Conservation (phyloP, 2,888 invertebrate genomes). For the Trichopoda pennipes region DNA sequence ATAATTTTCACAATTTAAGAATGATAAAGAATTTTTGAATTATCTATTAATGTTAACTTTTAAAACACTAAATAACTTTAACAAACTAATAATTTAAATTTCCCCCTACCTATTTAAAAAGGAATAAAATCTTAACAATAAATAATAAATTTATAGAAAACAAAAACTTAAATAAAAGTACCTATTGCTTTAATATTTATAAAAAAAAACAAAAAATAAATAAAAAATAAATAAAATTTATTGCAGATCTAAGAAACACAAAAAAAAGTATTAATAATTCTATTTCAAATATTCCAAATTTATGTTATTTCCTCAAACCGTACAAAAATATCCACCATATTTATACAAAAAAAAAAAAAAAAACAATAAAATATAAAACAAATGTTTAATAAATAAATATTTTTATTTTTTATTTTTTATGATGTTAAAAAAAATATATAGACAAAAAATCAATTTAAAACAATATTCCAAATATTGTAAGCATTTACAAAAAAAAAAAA, state of each 20-base stretch:
- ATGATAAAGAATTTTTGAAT: too few relatives aligned
- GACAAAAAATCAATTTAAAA: conserved; percentile 39
- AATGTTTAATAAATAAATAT: conserved; percentile 42
- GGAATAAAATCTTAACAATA: background rate
- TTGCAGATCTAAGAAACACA: background rate
- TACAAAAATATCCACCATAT: conserved; percentile 67
- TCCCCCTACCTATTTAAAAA: background rate
- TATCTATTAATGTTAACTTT: too few relatives aligned
- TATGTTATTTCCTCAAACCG: conserved; percentile 57
- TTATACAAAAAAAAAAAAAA: conserved; percentile 53
- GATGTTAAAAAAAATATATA: conserved; percentile 40
- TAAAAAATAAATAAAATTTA: background rate
- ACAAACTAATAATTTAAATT: too few relatives aligned
- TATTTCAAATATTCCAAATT: conserved; percentile 25
- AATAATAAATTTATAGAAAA: background rate
- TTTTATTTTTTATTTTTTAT: conserved; percentile 62
- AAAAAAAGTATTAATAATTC: background rate
- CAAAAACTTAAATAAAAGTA: conserved; percentile 23
- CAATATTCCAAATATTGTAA: conserved; percentile 64
- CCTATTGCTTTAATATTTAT: conserved; percentile 40
- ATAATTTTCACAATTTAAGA: too few relatives aligned
- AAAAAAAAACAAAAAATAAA: conserved; percentile 1
- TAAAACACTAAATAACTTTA: too few relatives aligned
- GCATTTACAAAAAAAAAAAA: conserved; percentile 60
- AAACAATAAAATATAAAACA: conserved; percentile 5